Percentiles rank a stretch among this genome's conserved stretches.
Evolutionary conservation across 2,113 vertebrate species (phyloP).

Genomic region (Podarcis muralis): DNA sequence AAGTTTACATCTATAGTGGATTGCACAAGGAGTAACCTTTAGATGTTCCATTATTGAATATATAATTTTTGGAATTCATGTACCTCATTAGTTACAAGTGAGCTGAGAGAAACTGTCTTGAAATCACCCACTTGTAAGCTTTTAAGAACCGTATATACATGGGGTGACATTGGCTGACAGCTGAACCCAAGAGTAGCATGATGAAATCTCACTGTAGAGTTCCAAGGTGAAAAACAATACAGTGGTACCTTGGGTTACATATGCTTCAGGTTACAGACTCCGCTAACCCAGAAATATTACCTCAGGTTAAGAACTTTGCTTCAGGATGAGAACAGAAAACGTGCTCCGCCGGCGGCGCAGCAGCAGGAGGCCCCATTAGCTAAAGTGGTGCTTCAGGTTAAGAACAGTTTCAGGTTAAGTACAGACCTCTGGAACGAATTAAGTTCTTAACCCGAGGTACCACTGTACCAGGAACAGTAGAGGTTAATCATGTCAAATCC

Average conservation of each 20-base stretch:
- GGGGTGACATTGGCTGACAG: conserved; percentile 60
- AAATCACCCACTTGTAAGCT: conserved; percentile 57
- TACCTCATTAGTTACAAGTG: conserved; percentile 56
- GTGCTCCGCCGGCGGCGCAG: accelerated
- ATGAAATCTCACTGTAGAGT: conserved; percentile 33
- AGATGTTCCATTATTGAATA: background rate
- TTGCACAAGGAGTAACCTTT: conserved; percentile 30
- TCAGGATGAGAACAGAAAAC: no score
- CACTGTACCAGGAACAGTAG: background rate
- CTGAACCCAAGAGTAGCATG: conserved; percentile 52
- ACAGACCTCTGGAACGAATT: no score
- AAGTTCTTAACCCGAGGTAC: no score
- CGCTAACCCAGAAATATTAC: no score
- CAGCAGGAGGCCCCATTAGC: no score
- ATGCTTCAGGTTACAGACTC: no score
- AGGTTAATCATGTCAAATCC: no score
- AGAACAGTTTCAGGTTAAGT: no score
- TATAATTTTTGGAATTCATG: conserved; percentile 33
- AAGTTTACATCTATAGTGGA: conserved; percentile 3
- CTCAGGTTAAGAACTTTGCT: no score
- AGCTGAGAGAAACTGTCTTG: conserved; percentile 64
- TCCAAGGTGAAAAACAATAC: background rate
- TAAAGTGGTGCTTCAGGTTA: no score
- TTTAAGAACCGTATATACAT: conserved; percentile 34
- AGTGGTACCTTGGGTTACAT: no score